A percentile compares a stretch with the other conserved stretches of the same genome.
Evolutionary conservation across 2,797 vertebrate species (phyloP).

Genomic region (Moxostoma hubbsi): DNA sequence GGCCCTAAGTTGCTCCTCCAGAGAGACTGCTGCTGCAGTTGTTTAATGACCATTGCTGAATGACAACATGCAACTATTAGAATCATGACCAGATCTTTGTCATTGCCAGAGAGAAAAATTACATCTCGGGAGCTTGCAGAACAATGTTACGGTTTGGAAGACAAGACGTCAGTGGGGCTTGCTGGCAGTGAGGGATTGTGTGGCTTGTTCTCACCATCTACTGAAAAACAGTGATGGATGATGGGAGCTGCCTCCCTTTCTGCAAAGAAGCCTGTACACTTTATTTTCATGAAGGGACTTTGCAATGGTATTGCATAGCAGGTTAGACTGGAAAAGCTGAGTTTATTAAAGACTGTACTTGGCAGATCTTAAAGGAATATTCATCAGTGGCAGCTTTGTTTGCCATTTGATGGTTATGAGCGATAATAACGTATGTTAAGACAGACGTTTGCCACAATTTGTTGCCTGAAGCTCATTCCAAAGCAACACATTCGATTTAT

Average conservation of each 20-base stretch:
- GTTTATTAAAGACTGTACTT: constrained; percentile 5
- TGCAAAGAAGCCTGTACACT: constrained; percentile 23
- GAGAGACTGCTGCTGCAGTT: not conserved
- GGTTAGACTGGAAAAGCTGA: constrained; percentile 24
- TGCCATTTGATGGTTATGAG: constrained; percentile 1
- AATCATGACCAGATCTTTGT: constrained; percentile 29
- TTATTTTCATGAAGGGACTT: constrained; percentile 43
- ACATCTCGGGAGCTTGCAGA: constrained; percentile 18
- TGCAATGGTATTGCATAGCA: constrained; percentile 39
- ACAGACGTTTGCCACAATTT: constrained; percentile 1
- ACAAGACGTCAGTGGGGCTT: constrained; percentile 40
- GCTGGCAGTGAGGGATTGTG: constrained; percentile 44
- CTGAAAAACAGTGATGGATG: constrained; percentile 52
- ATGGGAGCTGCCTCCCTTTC: constrained; percentile 36
- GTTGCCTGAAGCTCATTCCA: constrained; percentile 14
- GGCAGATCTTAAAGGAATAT: constrained; percentile 10
- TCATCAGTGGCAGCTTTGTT: constrained; percentile 15
- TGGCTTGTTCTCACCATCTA: constrained; percentile 33
- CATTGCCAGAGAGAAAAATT: constrained; percentile 8
- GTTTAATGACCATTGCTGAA: constrained; percentile 6
- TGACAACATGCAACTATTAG: constrained; percentile 13
- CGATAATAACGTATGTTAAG: constrained; percentile 14
- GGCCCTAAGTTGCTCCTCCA: not conserved
- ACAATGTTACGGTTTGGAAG: constrained; percentile 39
- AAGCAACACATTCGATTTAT: constrained; percentile 16